Percentiles rank a stretch among this genome's conserved stretches.
These are phyloP conservation scores for Pseudonaja textilis DNA, from an alignment of 2,113 vertebrate genomes.

Conservation along the genomic window DNA sequence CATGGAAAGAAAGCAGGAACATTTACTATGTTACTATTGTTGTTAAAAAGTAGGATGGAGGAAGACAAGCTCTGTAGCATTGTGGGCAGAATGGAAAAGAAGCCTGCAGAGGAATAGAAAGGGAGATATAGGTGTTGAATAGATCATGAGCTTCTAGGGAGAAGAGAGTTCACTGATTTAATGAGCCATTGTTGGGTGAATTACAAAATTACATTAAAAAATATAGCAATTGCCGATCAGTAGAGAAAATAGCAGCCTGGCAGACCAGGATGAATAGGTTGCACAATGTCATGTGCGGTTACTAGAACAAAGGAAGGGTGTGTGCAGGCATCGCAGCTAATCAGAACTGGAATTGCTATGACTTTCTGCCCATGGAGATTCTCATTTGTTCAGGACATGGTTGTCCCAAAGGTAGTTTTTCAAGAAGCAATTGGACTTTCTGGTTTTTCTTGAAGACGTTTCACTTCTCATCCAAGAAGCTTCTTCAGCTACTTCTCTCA, in stretches of 20 bases:
- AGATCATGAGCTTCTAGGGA: neutral
- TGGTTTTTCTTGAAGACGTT: too few relatives aligned
- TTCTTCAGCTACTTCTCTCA: too few relatives aligned
- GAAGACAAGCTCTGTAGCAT: neutral
- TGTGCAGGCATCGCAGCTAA: neutral
- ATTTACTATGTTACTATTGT: neutral
- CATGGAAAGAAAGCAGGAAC: neutral
- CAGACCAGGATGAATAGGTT: neutral
- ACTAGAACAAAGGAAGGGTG: neutral
- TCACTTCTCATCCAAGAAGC: too few relatives aligned
- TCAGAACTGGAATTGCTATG: neutral
- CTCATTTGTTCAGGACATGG: too few relatives aligned
- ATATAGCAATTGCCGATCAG: neutral
- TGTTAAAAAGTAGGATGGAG: neutral
- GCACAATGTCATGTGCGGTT: neutral
- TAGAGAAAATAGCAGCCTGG: neutral
- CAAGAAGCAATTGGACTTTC: too few relatives aligned
- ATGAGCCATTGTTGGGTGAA: neutral
- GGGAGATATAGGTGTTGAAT: neutral
- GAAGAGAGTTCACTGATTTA: neutral
- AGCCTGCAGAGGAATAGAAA: neutral
- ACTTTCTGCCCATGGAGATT: neutral
- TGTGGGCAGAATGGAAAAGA: neutral
- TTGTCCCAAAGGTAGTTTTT: too few relatives aligned
- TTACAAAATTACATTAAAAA: neutral